Evolutionary conservation across 2,113 vertebrate genomes (phyloP).

Genomic region (Todiramphus chloris): DNA sequence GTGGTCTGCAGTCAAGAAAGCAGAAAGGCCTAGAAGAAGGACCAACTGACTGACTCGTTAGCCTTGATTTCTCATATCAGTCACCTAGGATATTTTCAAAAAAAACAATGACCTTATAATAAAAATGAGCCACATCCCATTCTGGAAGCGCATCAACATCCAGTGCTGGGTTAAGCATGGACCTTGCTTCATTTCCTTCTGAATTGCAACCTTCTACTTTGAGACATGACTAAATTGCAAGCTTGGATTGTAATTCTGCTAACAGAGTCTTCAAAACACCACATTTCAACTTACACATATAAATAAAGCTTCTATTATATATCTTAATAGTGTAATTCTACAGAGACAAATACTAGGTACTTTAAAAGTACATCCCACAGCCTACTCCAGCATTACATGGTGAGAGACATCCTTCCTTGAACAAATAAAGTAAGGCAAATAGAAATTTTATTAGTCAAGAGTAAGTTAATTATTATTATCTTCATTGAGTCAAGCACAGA

Average conservation of each 20-base stretch:
- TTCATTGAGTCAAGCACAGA: neutral
- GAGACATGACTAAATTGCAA: neutral
- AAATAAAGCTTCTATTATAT: neutral
- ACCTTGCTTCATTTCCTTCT: neutral
- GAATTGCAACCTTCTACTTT: neutral
- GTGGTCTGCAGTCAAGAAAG: neutral
- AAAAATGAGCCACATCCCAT: neutral
- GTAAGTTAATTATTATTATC: neutral
- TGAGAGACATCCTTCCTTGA: neutral
- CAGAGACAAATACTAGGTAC: neutral
- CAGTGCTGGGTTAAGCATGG: neutral
- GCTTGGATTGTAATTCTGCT: neutral
- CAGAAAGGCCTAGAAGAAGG: neutral
- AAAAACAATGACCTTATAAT: neutral
- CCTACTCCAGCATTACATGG: neutral
- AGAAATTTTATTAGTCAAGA: neutral
- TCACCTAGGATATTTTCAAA: neutral
- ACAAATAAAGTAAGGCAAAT: neutral
- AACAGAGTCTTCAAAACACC: neutral
- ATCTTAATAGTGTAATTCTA: neutral
- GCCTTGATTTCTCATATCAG: neutral
- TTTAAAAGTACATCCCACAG: neutral
- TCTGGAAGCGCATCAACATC: neutral
- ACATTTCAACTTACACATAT: neutral
- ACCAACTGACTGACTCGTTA: neutral